Conservation (phyloP, 2,113 vertebrate genomes). For the Etheostoma cragini region DNA sequence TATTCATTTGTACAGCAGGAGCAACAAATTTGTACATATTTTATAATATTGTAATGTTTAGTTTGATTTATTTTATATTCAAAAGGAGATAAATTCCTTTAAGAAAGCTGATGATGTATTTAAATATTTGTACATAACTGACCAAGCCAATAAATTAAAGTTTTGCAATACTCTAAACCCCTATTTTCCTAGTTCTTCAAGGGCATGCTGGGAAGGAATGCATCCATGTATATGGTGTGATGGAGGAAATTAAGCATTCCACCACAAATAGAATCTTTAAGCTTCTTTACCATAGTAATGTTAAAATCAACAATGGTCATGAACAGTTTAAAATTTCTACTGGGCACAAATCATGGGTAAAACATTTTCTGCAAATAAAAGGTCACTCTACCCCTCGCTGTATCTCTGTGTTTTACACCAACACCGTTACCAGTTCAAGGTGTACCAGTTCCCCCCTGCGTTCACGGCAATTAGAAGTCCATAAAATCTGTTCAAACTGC, state of each 20-base stretch:
- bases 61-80: slow-evolving; percentile 83
- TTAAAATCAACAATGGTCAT: background rate
- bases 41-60: slow-evolving; percentile 67
- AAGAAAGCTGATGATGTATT: slow-evolving; percentile 52
- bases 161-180: slow-evolving; percentile 18
- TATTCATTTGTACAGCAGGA: slow-evolving; percentile 46
- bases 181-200: slow-evolving; percentile 5
- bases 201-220: background rate
- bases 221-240: background rate
- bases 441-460: slow-evolving; percentile 25
- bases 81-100: slow-evolving; percentile 30
- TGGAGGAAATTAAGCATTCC: background rate
- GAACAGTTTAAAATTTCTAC: background rate
- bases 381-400: background rate
- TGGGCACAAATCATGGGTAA: background rate
- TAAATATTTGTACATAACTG: slow-evolving; percentile 68
- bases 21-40: slow-evolving; percentile 77
- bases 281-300: background rate
- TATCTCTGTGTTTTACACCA: background rate
- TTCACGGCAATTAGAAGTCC: slow-evolving; percentile 66
- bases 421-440: slow-evolving; percentile 29
- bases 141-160: slow-evolving; percentile 60
- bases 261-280: background rate
- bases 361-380: background rate
- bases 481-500: slow-evolving; percentile 56